Percentiles rank a stretch among this genome's conserved stretches.
Conservation (phyloP, 2,888 invertebrate genomes). For the Deroplatys truncata region DNA sequence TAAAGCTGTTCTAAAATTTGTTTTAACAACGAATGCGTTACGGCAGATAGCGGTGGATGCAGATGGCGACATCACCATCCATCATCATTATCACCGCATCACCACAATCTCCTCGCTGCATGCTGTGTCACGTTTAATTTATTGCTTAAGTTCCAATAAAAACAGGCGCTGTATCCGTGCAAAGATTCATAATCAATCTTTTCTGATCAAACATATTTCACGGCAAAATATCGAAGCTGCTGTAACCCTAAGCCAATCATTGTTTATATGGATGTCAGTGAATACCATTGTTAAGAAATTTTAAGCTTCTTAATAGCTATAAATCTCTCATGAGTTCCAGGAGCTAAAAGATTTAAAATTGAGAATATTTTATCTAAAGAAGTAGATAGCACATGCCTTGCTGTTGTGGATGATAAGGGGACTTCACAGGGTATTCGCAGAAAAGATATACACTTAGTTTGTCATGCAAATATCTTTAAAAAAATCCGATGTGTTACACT, state of each 20-base stretch:
- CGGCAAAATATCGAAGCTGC: too few relatives aligned
- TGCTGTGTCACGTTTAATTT: background rate
- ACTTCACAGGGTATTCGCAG: too few relatives aligned
- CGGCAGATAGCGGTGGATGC: background rate
- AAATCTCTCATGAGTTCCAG: too few relatives aligned
- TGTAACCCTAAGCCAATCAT: background rate
- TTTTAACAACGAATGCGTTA: background rate
- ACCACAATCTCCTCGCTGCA: background rate
- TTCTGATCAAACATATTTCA: background rate
- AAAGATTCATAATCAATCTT: background rate
- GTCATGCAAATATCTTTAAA: too few relatives aligned
- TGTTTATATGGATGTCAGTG: background rate
- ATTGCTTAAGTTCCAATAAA: background rate
- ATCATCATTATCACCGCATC: background rate
- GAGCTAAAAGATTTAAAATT: too few relatives aligned
- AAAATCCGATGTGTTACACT: too few relatives aligned
- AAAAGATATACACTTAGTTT: too few relatives aligned
- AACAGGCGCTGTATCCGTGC: background rate
- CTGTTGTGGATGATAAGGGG: too few relatives aligned
- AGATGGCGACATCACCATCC: background rate
- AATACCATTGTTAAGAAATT: background rate
- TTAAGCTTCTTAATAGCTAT: too few relatives aligned
- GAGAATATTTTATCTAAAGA: too few relatives aligned
- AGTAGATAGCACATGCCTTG: too few relatives aligned
- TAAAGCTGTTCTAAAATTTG: background rate